Evolutionary conservation across 2,888 invertebrate genomes (phyloP).

Genomic region (Sarcophaga rosellei): DNA sequence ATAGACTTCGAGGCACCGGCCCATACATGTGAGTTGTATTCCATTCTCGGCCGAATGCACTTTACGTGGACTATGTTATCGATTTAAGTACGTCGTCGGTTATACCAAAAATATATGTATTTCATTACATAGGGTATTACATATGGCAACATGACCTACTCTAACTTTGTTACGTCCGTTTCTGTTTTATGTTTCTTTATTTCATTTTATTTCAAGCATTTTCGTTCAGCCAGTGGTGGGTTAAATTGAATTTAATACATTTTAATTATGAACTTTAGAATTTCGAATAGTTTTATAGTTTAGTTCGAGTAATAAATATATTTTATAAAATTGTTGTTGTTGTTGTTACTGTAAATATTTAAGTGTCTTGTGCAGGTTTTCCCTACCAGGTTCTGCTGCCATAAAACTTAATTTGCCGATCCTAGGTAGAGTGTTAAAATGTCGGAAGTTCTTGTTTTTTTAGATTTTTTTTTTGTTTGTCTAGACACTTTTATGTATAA

Average conservation of each 20-base stretch:
- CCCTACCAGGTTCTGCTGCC: background rate
- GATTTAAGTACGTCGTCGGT: too few relatives aligned
- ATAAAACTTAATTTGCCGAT: too few relatives aligned
- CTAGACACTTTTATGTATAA: constrained; percentile 51
- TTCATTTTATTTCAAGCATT: background rate
- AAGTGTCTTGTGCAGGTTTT: constrained; percentile 10
- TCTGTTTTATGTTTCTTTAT: background rate
- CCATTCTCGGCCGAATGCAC: too few relatives aligned
- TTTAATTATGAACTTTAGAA: constrained; percentile 70
- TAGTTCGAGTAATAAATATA: constrained; percentile 26
- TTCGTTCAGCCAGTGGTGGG: constrained; percentile 22
- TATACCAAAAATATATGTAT: too few relatives aligned
- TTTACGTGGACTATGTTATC: too few relatives aligned
- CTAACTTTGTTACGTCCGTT: background rate
- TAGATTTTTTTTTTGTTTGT: constrained; percentile 45
- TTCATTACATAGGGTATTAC: too few relatives aligned
- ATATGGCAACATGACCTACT: too few relatives aligned
- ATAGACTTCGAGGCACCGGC: too few relatives aligned
- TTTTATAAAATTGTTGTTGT: constrained; percentile 24
- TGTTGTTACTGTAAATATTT: constrained; percentile 6
- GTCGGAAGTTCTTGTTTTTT: constrained; percentile 32
- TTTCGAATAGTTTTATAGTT: constrained; percentile 54
- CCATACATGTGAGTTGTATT: too few relatives aligned
- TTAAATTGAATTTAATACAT: constrained; percentile 71
- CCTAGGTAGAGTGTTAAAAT: constrained; percentile 36